Conservation (phyloP, 2,113 vertebrate species). For the Chrysemys picta region DNA sequence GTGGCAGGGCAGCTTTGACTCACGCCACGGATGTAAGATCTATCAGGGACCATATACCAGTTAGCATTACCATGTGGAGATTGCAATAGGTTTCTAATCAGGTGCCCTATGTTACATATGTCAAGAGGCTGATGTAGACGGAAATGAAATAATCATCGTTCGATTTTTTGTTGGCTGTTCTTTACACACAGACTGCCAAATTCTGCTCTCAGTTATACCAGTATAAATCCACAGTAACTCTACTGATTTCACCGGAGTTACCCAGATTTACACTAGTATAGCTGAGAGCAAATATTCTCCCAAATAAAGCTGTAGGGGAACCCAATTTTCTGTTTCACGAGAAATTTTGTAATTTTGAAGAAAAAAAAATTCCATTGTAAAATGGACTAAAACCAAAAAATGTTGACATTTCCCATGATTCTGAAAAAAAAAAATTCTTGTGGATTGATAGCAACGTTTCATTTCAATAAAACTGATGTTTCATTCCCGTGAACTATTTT, state of each 20-base stretch:
- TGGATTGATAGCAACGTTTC: not conserved
- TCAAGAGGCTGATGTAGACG: not conserved
- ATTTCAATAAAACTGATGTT: not conserved
- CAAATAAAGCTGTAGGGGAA: not conserved
- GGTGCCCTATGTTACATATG: not conserved
- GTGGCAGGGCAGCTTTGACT: not conserved
- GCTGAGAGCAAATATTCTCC: not conserved
- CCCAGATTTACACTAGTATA: not conserved
- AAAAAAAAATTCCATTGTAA: too few species aligned
- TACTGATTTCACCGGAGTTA: not conserved
- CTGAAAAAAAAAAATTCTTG: not conserved
- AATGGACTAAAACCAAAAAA: too few species aligned
- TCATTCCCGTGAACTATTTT: not conserved
- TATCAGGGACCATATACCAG: not conserved
- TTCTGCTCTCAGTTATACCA: not conserved
- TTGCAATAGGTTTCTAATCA: not conserved
- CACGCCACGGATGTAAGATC: not conserved
- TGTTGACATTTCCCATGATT: not conserved
- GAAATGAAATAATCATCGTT: not conserved
- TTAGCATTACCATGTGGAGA: not conserved
- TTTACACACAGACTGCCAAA: not conserved
- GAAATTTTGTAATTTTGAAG: too few species aligned
- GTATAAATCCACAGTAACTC: not conserved
- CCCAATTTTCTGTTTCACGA: not conserved
- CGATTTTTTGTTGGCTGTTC: not conserved